phyloP scores from a whole-genome alignment of 2,888 invertebrate genomes.

The Uropetala carovei region DNA sequence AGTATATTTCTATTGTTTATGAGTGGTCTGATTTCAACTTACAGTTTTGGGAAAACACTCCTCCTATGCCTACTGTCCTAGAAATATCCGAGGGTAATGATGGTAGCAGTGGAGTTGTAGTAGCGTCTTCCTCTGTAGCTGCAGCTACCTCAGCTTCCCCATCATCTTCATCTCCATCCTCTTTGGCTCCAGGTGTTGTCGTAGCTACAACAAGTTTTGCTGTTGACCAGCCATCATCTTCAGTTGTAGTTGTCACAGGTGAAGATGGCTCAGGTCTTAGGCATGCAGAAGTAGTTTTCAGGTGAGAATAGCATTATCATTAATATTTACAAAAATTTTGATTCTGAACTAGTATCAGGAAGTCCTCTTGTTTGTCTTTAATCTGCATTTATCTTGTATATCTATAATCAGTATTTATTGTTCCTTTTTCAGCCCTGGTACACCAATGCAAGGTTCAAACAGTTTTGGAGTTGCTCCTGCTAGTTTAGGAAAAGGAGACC shows the following conservation, averaged over 20 bases:
- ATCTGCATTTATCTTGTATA: not conserved
- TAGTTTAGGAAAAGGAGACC: slow-evolving; percentile 56
- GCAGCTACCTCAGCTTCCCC: slow-evolving; percentile 43
- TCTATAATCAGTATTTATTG: not conserved
- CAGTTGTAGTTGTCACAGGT: slow-evolving; percentile 66
- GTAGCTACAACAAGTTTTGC: slow-evolving; percentile 34
- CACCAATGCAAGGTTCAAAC: slow-evolving; percentile 65
- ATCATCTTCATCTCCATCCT: slow-evolving; percentile 53
- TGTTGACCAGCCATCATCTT: slow-evolving; percentile 45
- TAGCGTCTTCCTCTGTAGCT: slow-evolving; percentile 44
- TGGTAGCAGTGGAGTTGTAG: slow-evolving; percentile 68
- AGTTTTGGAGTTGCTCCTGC: slow-evolving; percentile 53
- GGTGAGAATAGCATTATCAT: slow-evolving; percentile 38
- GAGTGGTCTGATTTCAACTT: not conserved
- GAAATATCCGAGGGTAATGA: slow-evolving; percentile 71
- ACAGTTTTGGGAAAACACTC: slow-evolving; percentile 84
- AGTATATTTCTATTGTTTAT: no score
- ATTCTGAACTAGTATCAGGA: not conserved
- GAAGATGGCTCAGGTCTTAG: slow-evolving; percentile 67
- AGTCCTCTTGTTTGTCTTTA: not conserved
- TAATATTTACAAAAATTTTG: not conserved
- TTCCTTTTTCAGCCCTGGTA: slow-evolving; percentile 67
- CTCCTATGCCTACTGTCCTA: slow-evolving; percentile 73
- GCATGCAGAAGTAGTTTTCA: slow-evolving; percentile 68
- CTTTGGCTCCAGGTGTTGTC: slow-evolving; percentile 45